These are phyloP conservation scores for Drosophila lacertosa DNA, from an alignment of 1,140 invertebrate genomes.

Conservation along the genomic window DNA sequence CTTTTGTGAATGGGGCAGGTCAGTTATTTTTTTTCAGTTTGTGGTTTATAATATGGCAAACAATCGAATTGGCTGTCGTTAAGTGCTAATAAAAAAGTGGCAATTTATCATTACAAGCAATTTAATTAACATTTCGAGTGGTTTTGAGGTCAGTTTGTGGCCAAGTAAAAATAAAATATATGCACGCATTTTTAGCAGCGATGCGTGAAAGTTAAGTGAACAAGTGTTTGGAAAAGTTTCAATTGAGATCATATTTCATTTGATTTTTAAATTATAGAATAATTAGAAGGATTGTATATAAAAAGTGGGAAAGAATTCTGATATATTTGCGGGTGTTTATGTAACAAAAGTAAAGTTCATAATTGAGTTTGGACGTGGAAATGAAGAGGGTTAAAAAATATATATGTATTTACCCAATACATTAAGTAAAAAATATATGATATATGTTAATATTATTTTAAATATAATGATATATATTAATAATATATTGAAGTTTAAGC, in stretches of 20 bases:
- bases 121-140: conserved; percentile 19
- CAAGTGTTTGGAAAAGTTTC: background rate
- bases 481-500: too few species aligned
- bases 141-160: conserved; percentile 19
- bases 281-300: too few species aligned
- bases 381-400: too few species aligned
- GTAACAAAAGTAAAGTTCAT: too few species aligned
- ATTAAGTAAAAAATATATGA: too few species aligned
- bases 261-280: too few species aligned
- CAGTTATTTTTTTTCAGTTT: conserved; percentile 51
- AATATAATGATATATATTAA: too few species aligned
- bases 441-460: too few species aligned
- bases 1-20: conserved; percentile 56
- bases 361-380: too few species aligned
- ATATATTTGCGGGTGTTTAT: too few species aligned
- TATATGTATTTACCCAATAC: too few species aligned
- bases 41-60: conserved; percentile 15
- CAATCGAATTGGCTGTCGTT: conserved; percentile 7
- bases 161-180: background rate
- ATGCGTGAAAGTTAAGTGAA: background rate
- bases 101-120: conserved; percentile 47
- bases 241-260: background rate
- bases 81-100: conserved; percentile 40
- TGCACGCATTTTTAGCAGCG: background rate
- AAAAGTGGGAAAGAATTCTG: too few species aligned